Base-by-base conservation (phyloP, 2,888 invertebrate genomes). In the Gasteruption jaculator region DNA sequence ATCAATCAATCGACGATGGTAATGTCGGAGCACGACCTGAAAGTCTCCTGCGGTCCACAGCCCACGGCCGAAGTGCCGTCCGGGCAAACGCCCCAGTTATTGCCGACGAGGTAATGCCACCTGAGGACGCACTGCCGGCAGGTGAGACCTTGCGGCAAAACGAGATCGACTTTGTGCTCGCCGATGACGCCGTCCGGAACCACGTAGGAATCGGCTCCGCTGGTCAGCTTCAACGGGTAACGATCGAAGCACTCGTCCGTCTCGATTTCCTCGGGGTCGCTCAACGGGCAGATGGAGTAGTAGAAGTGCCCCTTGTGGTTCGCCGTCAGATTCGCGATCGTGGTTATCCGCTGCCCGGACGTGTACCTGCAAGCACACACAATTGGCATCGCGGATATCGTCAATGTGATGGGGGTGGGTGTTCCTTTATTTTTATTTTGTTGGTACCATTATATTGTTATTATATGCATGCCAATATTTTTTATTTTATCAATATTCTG, bases 71-170 rank as follows among this genome's bases (percentile, higher is more conserved):
- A 62, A 1, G 40, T 53, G 1, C 74, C 73, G 45, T 74, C 45
- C 1, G 42, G 53, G 50, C 77, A 77, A 1, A 36, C 27, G 2
- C 76, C 76, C 76, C 75, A 76, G 36, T 71, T 72, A 50, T 77
- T 78, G 63, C 75, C 78, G 12, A 71, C 65, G 2, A 58, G 57
- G 49, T 77, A 80, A 22, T 73, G 73, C 80, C 80, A 80, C 41
- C 77, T 73, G 2, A 80, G 54, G 1, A 77, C 75, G 52, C 79
- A 79, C 29, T 75, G 75, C 0, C 71, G 48, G 54, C 79, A 79
- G n/a, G 56, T 70, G 11, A 79, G 35, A 3, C 60, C 65, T 3
- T 54, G 16, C 0, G 80, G 79, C 8, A 79, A 60, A 21, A 50
- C 49, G 3, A 74, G 52, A 3, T 43, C 29, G 3, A 68, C 48